A percentile compares a stretch with the other conserved stretches of the same genome.
Evolutionary conservation across 2,888 invertebrate species (phyloP).

Genomic region (Orthosia incerta): DNA sequence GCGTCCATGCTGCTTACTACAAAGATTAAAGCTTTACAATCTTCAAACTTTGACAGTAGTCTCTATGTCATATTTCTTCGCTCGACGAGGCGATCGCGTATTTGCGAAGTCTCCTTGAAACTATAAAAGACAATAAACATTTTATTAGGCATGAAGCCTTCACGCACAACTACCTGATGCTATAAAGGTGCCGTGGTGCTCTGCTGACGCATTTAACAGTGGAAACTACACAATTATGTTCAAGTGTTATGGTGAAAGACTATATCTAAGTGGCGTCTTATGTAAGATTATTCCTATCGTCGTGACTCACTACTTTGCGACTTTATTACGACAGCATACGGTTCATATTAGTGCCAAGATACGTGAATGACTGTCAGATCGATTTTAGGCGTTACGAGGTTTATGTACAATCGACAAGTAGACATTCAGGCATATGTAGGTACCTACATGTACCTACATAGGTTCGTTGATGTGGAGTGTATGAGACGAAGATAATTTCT

Average conservation of each 20-base stretch:
- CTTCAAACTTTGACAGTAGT: slow-evolving; percentile 76
- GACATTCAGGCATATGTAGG: slow-evolving; percentile 30
- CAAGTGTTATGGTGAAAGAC: slow-evolving; percentile 60
- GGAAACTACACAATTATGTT: slow-evolving; percentile 66
- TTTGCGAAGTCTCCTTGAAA: slow-evolving; percentile 88
- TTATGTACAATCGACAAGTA: slow-evolving; percentile 54
- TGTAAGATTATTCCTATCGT: slow-evolving; percentile 46
- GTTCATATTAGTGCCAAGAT: slow-evolving; percentile 40
- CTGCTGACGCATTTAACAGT: slow-evolving; percentile 72
- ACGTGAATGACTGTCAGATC: slow-evolving; percentile 28
- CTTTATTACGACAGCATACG: slow-evolving; percentile 41
- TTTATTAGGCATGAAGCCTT: slow-evolving; percentile 80
- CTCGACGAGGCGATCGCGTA: slow-evolving; percentile 81
- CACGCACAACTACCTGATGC: slow-evolving; percentile 73
- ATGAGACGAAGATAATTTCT: slow-evolving; percentile 27
- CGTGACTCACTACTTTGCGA: slow-evolving; percentile 39
- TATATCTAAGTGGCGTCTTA: slow-evolving; percentile 60
- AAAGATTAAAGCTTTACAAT: slow-evolving; percentile 74
- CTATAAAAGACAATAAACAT: slow-evolving; percentile 86
- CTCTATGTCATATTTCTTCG: slow-evolving; percentile 86
- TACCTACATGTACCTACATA: not conserved
- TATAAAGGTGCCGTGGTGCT: slow-evolving; percentile 80
- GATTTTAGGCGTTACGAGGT: slow-evolving; percentile 53
- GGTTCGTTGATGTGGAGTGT: not conserved
- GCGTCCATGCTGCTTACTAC: slow-evolving; percentile 81